Conservation (phyloP, 2,113 vertebrate species). For the Cheirogaleus medius region DNA sequence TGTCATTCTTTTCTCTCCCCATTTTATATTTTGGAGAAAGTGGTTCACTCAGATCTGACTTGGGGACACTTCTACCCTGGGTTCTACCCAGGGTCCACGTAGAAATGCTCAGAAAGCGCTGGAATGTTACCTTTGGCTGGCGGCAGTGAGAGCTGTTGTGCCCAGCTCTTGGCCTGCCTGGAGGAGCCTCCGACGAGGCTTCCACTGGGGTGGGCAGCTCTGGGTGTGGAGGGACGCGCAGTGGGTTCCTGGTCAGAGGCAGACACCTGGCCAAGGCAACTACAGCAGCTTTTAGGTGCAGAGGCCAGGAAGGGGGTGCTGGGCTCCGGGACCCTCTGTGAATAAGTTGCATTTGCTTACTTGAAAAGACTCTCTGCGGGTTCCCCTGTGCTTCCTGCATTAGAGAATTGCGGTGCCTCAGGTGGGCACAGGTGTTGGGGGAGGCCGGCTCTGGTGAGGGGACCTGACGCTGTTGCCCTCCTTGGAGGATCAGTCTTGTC, state of each 20-base stretch:
- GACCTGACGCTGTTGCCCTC: fast-evolving
- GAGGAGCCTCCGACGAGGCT: not conserved
- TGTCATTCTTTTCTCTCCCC: fast-evolving
- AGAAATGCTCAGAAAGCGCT: not conserved
- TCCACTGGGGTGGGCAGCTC: not conserved
- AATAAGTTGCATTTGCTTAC: fast-evolving
- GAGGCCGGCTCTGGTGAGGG: not conserved
- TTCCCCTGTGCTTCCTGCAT: not conserved
- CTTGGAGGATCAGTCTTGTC: not conserved
- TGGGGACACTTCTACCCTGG: not conserved
- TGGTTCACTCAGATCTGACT: not conserved
- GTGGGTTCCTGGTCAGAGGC: not conserved
- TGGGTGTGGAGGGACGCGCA: too few relatives aligned
- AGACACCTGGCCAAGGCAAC: too few relatives aligned
- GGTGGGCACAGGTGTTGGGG: not conserved
- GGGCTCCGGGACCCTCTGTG: not conserved
- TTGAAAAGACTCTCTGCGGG: not conserved
- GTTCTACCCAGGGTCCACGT: not conserved
- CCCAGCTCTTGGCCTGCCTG: not conserved
- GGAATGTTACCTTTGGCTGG: not conserved
- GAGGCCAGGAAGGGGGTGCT: too few relatives aligned
- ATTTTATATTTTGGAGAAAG: not conserved
- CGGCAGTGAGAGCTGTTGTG: not conserved
- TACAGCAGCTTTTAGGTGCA: too few relatives aligned
- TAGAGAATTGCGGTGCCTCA: not conserved